These are phyloP conservation scores for Cynopterus sphinx DNA, from an alignment of 2,797 vertebrate genomes.

Conservation along the genomic window DNA sequence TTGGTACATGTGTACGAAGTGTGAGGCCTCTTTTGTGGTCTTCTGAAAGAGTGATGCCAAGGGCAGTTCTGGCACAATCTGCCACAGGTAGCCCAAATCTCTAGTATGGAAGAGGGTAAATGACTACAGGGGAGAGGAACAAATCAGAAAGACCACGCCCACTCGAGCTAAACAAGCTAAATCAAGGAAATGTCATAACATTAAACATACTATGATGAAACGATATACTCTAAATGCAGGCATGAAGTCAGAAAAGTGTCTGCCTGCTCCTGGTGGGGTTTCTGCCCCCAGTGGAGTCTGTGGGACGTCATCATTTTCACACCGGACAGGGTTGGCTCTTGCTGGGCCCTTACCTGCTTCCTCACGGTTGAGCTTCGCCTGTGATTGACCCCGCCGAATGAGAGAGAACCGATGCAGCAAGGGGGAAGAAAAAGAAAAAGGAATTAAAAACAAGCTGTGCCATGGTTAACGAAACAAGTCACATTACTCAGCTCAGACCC, in stretches of 20 bases:
- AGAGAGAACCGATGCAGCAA: slow-evolving; percentile 34
- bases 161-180: neutral
- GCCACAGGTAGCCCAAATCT: neutral
- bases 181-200: neutral
- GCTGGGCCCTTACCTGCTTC: slow-evolving; percentile 93
- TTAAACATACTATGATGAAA: neutral
- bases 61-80: neutral
- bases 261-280: neutral
- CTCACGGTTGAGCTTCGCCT: slow-evolving; percentile 93
- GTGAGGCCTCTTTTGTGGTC: neutral
- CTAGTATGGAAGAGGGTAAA: neutral
- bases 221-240: neutral
- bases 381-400: slow-evolving; percentile 80
- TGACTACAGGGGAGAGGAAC: neutral
- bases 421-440: slow-evolving; percentile 58
- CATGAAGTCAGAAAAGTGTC: neutral
- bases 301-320: neutral
- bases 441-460: slow-evolving; percentile 34
- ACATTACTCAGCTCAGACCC: neutral
- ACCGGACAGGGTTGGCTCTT: neutral
- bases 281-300: neutral
- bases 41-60: neutral
- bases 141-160: neutral
- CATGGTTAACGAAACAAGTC: neutral
- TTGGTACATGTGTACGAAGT: neutral